phyloP scores from a whole-genome alignment of 2,113 vertebrate species.

The Lophotis ruficrista region DNA sequence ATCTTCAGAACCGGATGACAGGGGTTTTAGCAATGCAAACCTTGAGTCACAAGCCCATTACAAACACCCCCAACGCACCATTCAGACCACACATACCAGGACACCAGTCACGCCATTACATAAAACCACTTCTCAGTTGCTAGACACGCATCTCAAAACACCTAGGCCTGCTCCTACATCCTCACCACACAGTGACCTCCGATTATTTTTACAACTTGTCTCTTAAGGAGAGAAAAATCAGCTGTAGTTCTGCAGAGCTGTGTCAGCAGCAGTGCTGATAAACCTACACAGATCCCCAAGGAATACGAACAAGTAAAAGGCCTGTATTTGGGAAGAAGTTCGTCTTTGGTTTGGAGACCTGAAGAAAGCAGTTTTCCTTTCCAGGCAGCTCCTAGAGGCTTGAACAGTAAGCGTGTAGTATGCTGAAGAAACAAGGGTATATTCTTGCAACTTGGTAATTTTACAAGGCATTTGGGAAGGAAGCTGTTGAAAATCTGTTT shows the following conservation, averaged over 20 bases:
- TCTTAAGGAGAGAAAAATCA: background rate
- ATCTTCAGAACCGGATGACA: background rate
- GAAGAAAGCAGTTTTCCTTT: background rate
- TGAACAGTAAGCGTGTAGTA: background rate
- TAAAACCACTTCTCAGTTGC: rapidly evolving
- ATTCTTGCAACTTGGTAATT: background rate
- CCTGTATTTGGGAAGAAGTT: background rate
- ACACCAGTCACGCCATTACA: background rate
- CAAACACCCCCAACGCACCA: background rate
- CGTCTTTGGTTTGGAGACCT: background rate
- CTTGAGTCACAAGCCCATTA: background rate
- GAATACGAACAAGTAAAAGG: background rate
- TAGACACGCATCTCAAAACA: rapidly evolving
- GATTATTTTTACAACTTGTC: background rate
- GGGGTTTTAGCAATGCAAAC: background rate
- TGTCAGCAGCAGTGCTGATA: background rate
- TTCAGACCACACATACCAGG: background rate
- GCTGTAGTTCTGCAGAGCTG: background rate
- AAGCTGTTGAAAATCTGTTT: slow-evolving; percentile 30
- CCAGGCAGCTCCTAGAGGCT: background rate
- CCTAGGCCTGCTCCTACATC: background rate
- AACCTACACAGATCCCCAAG: background rate
- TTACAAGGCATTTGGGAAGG: background rate
- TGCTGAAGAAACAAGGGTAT: background rate
- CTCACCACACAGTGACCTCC: background rate